phyloP scores from a whole-genome alignment of 2,113 vertebrate genomes.

The Bombycilla garrulus region DNA sequence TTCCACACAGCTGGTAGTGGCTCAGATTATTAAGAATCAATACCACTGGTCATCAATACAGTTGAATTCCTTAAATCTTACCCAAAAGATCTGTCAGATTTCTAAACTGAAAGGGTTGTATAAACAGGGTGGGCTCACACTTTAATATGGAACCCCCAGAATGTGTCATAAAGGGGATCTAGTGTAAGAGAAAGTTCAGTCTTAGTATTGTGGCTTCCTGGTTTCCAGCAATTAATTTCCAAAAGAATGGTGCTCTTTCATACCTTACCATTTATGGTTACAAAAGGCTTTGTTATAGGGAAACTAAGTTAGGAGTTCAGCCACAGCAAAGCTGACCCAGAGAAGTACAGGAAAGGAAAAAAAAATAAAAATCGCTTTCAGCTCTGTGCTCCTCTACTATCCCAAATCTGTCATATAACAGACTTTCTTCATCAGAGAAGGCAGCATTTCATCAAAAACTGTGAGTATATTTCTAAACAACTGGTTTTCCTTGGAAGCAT shows the following conservation, averaged over 20 bases:
- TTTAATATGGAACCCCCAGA: not conserved
- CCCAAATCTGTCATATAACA: not conserved
- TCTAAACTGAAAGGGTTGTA: not conserved
- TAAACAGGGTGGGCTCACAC: not conserved
- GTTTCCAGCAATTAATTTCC: constrained; percentile 44
- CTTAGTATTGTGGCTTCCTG: constrained; percentile 13
- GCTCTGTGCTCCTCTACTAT: not conserved
- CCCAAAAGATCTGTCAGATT: not conserved
- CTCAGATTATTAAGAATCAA: not conserved
- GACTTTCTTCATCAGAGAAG: not conserved
- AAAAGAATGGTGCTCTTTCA: constrained; percentile 50
- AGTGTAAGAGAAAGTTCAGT: not conserved
- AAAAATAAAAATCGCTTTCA: not conserved
- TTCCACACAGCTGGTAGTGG: not conserved
- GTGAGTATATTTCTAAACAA: constrained; percentile 47
- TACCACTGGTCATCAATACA: not conserved
- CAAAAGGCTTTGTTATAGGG: constrained; percentile 32
- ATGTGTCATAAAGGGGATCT: not conserved
- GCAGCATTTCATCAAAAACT: not conserved
- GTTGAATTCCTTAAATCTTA: not conserved
- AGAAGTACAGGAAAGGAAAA: not conserved
- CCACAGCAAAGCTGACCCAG: constrained; percentile 6
- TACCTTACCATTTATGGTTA: constrained; percentile 82
- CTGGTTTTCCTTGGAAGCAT: not conserved
- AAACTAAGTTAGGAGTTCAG: constrained; percentile 19